Evolutionary conservation across 2,113 vertebrate species (phyloP), one percentile per base, ranked within the genome.

Genomic region (Gambusia holbrooki): DNA sequence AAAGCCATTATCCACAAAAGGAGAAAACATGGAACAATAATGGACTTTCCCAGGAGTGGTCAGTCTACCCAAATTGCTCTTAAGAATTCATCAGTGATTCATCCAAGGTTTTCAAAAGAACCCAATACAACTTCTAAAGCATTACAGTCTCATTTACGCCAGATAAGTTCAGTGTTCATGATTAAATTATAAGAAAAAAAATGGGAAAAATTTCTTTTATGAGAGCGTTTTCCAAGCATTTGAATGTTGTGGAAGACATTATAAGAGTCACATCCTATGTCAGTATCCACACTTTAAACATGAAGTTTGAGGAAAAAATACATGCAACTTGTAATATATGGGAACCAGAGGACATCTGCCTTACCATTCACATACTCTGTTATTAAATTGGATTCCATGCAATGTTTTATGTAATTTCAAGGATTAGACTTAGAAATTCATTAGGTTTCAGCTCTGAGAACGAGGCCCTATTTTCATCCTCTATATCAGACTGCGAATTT

Each of bases 351-450:
- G 70, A 73, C 17, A 14, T 62, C 37, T 64, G 7, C n/a, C 32
- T 40, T 7, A 37, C 2, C 58, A 13, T 54, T 7, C 45, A 6
- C 45, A 48, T 51, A 69, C 15, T 27, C 19, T 0, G 22, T 71
- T 28, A 0, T 60, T 35, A 77, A 75, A 84, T 60, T 74, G 62
- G 66, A 69, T 71, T 73, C 81, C 35, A 61, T 8, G 77, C 80
- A 63, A 60, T 35, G 71, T 32, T 80, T 25, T 58, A n/a, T 66
- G 25, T 78, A 82, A 81, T 82, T 76, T 84, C 51, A 83, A 84
- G 82, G 83, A 89, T 90, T 84, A 58, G 51, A 58, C 84, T 68
- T 69, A 76, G 73, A 68, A 79, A 84, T 86, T 84, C 45, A 82
- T 89, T 63, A 87, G 76, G 83, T 82, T 70, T 62, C 58, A 51